Evolutionary conservation across 2,797 vertebrate species (phyloP).

Genomic region (Acipenser oxyrinchus): DNA sequence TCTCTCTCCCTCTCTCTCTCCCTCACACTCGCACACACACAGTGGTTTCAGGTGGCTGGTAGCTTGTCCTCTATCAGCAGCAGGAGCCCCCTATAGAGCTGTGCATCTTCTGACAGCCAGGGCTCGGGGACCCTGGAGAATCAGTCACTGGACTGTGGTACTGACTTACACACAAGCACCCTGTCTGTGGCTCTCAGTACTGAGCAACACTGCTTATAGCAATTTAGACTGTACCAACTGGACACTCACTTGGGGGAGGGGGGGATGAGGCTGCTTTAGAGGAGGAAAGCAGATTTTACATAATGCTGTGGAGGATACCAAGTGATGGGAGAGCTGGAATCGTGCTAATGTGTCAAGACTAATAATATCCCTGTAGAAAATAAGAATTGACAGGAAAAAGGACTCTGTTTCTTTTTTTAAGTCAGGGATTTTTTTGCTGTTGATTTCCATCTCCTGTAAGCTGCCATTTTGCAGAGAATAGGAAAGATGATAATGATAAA

Average conservation of each 20-base stretch:
- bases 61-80: background rate
- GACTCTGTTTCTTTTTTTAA: background rate
- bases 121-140: too few relatives aligned
- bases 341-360: background rate
- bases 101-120: background rate
- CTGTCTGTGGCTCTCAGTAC: constrained; percentile 14
- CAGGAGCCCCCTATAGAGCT: too few relatives aligned
- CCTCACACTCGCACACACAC: constrained; percentile 16
- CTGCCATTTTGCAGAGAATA: background rate
- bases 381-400: background rate
- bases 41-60: constrained; percentile 7
- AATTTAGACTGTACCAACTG: constrained; percentile 56
- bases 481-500: background rate
- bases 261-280: background rate
- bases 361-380: background rate
- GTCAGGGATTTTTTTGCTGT: background rate
- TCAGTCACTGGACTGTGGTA: too few relatives aligned
- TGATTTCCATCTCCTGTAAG: background rate
- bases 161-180: too few relatives aligned
- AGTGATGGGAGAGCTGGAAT: constrained; percentile 8
- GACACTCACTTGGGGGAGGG: constrained; percentile 19
- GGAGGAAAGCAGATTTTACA: constrained; percentile 27
- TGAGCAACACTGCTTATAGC: constrained; percentile 41
- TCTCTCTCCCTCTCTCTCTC: constrained; percentile 12
- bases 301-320: constrained; percentile 29